phyloP scores from a whole-genome alignment of 2,113 vertebrate species.

The Lates calcarifer region DNA sequence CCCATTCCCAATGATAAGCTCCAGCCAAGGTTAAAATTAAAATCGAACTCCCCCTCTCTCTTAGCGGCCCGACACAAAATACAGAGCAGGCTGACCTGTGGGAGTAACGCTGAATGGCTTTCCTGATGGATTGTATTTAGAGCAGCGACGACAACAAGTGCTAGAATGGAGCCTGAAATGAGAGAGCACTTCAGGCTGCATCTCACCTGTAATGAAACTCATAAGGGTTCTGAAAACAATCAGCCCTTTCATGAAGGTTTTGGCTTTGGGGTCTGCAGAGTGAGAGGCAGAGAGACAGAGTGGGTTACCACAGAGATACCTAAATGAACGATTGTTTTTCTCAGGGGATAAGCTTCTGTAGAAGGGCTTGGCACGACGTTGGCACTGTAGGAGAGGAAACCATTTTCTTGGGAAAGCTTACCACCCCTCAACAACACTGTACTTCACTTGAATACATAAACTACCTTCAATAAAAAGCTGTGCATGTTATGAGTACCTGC shows the following conservation, averaged over 20 bases:
- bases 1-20: constrained; percentile 49
- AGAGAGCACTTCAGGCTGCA: constrained; percentile 53
- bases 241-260: constrained; percentile 66
- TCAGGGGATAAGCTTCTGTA: background rate
- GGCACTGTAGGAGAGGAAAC: background rate
- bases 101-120: constrained; percentile 53
- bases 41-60: constrained; percentile 22
- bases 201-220: constrained; percentile 74
- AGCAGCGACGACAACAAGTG: constrained; percentile 48
- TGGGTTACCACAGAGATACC: constrained; percentile 13
- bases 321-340: constrained; percentile 31
- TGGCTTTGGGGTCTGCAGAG: constrained; percentile 36
- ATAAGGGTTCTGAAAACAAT: constrained; percentile 70
- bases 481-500: constrained; percentile 21
- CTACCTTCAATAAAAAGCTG: background rate
- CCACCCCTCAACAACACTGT: background rate
- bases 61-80: background rate
- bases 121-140: constrained; percentile 39
- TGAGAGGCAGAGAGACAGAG: constrained; percentile 27
- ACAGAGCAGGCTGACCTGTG: constrained; percentile 30
- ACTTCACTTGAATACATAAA: constrained; percentile 14
- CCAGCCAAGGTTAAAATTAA: constrained; percentile 45
- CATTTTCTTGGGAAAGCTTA: background rate
- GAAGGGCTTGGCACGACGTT: background rate
- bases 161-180: constrained; percentile 53